These are phyloP conservation scores for Periphyllus acericola DNA, from an alignment of 2,888 invertebrate species.

Conservation along the genomic window DNA sequence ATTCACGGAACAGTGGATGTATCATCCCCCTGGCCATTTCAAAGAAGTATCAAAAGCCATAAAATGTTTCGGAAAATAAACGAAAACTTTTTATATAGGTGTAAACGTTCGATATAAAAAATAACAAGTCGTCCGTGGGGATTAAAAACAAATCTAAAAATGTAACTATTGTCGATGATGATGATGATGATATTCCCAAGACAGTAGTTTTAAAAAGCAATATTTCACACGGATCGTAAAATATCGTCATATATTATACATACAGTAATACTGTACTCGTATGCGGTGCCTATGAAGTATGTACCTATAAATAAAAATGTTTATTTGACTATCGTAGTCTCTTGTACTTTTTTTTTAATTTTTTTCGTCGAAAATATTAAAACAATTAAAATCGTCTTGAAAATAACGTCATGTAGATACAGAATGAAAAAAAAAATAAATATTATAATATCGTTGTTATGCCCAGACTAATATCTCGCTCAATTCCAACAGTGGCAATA, in stretches of 20 bases:
- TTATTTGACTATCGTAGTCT: background rate
- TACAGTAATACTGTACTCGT: background rate
- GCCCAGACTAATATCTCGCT: no score
- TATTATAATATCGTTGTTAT: no score
- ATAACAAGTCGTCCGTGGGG: background rate
- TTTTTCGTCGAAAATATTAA: background rate
- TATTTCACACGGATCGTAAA: conserved; percentile 23
- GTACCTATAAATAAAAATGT: background rate
- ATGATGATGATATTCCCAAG: conserved; percentile 37
- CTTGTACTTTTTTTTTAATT: background rate
- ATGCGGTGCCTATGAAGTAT: no score
- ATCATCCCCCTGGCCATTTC: no score
- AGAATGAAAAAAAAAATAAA: no score
- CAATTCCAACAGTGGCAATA: no score
- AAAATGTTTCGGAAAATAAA: conserved; percentile 23
- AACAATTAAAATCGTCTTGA: background rate
- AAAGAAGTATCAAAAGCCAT: background rate
- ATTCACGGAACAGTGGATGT: no score
- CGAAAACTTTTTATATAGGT: conserved; percentile 32
- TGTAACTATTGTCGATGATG: conserved; percentile 25
- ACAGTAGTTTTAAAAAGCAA: conserved; percentile 41
- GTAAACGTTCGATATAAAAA: conserved; percentile 45
- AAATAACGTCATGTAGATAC: background rate
- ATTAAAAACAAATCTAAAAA: conserved; percentile 53
- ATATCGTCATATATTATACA: conserved; percentile 5